These are phyloP conservation scores for Drosophila littoralis DNA, from an alignment of 1,140 invertebrate species.

Conservation along the genomic window DNA sequence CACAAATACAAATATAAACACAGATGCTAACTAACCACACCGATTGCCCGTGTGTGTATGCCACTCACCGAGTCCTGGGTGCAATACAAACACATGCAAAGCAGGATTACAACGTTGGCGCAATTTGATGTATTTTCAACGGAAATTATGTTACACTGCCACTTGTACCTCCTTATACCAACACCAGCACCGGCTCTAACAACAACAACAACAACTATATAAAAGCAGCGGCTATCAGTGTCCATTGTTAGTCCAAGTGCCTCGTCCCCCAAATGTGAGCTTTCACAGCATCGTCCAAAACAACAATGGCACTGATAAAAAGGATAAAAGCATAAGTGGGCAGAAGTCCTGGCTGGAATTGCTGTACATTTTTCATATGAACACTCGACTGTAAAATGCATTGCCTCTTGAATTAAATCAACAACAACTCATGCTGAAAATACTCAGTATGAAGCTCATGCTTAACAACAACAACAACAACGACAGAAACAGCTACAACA, in stretches of 20 bases:
- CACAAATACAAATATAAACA: conserved; percentile 80
- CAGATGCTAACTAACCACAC: conserved; percentile 81
- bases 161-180: conserved; percentile 52
- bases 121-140: conserved; percentile 77
- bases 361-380: conserved; percentile 74
- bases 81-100: conserved; percentile 58
- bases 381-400: conserved; percentile 73
- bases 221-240: conserved; percentile 28
- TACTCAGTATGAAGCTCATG: conserved; percentile 17
- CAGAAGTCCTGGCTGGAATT: conserved; percentile 53
- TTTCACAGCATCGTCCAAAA: not conserved
- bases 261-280: no score
- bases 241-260: conserved; percentile 43
- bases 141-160: conserved; percentile 77
- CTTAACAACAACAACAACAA: conserved; percentile 21
- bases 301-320: conserved; percentile 52
- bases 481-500: no score
- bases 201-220: conserved; percentile 33
- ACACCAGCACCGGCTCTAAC: conserved; percentile 4
- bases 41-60: conserved; percentile 35
- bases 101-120: conserved; percentile 62
- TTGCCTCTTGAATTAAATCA: conserved; percentile 80
- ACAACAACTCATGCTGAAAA: conserved; percentile 74
- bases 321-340: conserved; percentile 60
- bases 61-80: conserved; percentile 38